Evolutionary conservation across 2,888 invertebrate species (phyloP), one percentile per base, ranked within the genome.

Genomic region (Teleiodes luculella): DNA sequence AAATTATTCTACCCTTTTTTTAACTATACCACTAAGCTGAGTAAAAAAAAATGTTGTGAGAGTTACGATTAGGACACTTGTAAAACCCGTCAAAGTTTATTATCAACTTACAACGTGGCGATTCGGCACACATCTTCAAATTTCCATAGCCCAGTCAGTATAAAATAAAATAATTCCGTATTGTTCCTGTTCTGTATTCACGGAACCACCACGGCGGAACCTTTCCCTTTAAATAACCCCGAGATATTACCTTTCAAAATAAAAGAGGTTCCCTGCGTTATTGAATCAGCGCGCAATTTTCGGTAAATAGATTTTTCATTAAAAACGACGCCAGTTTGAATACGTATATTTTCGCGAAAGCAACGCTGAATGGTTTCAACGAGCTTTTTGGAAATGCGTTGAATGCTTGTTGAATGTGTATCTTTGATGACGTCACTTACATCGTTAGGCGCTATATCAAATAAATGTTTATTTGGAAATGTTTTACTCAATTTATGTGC

Each of bases 271-370:
- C 14, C 11, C 18, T 8, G 8, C 18, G 39, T 11, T 35, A 41
- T 41, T 20, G 39, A 41, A 41, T 41, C 16, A 39, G 39, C 39
- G 8, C 18, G 10, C 39, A 41, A 41, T 41, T 20, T 41, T 41
- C 20, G 39, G 39, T 20, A 41, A 41, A 41, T 41, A 41, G 39
- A 41, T 41, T 18, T 41, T 41, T 41, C 39, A 41, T 41, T 41
- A 41, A 41, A 18, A 10, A 8, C 18, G 18, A 4, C 39, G 39
- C 39, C 39, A 35, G 10, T 35, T 35, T 24, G 3, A 24, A 24
- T 24, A 1, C 35, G 39, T 20, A 18, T 18, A 18, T 11, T 18
- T 41, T 7, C 36, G 4, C 18, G 39, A 41, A 41, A 11, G 18
- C 16, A 18, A 41, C 5, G 20, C 10, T 41, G 18, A 8, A 8